phyloP scores from a whole-genome alignment of 2,113 vertebrate genomes.

The Xenus cinereus region DNA sequence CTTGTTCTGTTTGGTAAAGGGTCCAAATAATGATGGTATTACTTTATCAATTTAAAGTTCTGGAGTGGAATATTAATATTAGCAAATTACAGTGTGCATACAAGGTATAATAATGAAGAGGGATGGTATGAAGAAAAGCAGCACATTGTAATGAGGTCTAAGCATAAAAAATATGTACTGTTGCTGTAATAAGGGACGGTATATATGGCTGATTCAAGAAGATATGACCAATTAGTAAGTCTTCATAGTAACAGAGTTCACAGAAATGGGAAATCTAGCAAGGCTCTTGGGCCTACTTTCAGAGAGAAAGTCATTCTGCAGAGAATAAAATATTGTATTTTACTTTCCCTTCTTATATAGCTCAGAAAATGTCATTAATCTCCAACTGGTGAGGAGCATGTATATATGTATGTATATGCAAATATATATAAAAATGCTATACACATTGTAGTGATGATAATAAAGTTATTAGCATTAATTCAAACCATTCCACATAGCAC shows the following conservation, averaged over 20 bases:
- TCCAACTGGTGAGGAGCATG: not conserved
- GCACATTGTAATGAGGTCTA: not conserved
- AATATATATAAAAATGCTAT: not conserved
- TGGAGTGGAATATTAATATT: conserved; percentile 13
- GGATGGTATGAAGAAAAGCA: not conserved
- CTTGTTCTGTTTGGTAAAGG: not conserved
- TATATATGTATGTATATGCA: not conserved
- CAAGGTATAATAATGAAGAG: not conserved
- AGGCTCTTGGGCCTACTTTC: not conserved
- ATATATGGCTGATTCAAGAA: not conserved
- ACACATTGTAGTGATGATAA: not conserved
- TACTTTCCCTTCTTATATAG: not conserved
- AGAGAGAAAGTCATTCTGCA: not conserved
- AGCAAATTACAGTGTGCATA: not conserved
- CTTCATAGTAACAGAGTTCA: not conserved
- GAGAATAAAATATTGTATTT: not conserved
- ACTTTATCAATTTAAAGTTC: not conserved
- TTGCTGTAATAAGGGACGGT: not conserved
- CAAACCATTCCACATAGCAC: not conserved
- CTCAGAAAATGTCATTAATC: not conserved
- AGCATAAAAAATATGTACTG: not conserved
- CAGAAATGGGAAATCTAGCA: not conserved
- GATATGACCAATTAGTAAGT: conserved; percentile 18
- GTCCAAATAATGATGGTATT: not conserved
- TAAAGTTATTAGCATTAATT: conserved; percentile 1